Evolutionary conservation across 2,113 vertebrate genomes (phyloP).

Genomic region (Machaerirhynchus nigripectus): DNA sequence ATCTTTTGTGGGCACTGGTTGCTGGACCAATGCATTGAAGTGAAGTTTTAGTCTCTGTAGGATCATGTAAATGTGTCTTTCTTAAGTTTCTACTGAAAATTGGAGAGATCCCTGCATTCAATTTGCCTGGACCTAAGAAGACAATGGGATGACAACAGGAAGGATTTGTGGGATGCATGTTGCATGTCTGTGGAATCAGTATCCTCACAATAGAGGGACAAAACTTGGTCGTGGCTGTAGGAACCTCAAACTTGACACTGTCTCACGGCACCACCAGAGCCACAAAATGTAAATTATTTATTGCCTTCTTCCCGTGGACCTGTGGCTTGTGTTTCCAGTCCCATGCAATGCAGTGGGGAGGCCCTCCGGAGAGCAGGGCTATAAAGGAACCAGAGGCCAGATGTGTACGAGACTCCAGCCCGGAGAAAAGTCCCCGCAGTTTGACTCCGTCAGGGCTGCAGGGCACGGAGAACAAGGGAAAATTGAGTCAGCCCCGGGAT

Average conservation of each 20-base stretch:
- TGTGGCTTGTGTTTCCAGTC: not conserved
- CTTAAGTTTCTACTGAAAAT: not conserved
- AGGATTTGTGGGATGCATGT: not conserved
- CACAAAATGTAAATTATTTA: not conserved
- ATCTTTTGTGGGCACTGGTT: not conserved
- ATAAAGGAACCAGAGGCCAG: not conserved
- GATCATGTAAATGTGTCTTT: not conserved
- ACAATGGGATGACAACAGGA: slow-evolving; percentile 13
- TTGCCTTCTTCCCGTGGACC: not conserved
- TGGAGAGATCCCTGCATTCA: not conserved
- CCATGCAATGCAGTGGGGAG: not conserved
- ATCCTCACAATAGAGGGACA: not conserved
- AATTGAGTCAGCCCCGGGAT: not conserved
- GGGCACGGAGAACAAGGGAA: slow-evolving; percentile 11
- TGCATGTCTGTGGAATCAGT: not conserved
- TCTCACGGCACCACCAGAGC: not conserved
- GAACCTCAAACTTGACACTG: not conserved
- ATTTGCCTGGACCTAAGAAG: not conserved
- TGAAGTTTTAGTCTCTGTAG: not conserved
- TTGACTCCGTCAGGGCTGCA: not conserved
- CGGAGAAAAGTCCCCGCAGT: not conserved
- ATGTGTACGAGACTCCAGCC: not conserved
- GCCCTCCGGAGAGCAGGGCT: not conserved
- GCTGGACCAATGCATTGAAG: not conserved
- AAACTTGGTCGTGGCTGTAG: not conserved